Evolutionary conservation across 2,797 vertebrate genomes (phyloP).

Genomic region (Acanthurus tractus): DNA sequence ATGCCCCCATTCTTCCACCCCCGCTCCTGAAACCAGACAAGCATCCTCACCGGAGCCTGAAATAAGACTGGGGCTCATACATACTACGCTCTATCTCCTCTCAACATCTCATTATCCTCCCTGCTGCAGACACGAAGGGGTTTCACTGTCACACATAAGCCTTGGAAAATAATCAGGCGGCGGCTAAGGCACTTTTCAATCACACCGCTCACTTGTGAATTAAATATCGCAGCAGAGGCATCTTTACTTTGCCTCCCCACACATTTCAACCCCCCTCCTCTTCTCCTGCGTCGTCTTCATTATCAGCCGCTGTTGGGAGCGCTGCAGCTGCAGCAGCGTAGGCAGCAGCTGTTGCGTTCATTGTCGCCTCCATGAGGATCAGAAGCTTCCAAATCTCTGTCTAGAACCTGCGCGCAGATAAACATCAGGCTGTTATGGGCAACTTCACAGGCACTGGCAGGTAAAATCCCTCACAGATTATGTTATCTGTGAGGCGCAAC

Average conservation of each 20-base stretch:
- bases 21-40: constrained; percentile 56
- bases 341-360: constrained; percentile 16
- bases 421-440: constrained; percentile 38
- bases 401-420: constrained; percentile 37
- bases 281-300: constrained; percentile 48
- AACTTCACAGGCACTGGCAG: constrained; percentile 36
- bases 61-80: constrained; percentile 64
- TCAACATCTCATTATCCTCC: constrained; percentile 73
- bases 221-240: constrained; percentile 65
- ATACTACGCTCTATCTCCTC: constrained; percentile 53
- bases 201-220: constrained; percentile 65
- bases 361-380: constrained; percentile 11
- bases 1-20: constrained; percentile 48
- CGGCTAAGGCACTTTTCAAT: constrained; percentile 55
- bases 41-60: constrained; percentile 72
- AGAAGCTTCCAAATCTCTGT: constrained; percentile 28
- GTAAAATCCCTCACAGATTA: constrained; percentile 39
- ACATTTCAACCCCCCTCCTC: constrained; percentile 24
- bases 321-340: constrained; percentile 34
- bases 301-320: constrained; percentile 35
- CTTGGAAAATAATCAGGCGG: constrained; percentile 59
- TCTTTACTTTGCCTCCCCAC: constrained; percentile 54
- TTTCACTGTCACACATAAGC: constrained; percentile 43
- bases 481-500: constrained; percentile 43
- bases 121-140: constrained; percentile 61